These are phyloP conservation scores for Xyrauchen texanus DNA, from an alignment of 2,113 vertebrate species.

Conservation along the genomic window DNA sequence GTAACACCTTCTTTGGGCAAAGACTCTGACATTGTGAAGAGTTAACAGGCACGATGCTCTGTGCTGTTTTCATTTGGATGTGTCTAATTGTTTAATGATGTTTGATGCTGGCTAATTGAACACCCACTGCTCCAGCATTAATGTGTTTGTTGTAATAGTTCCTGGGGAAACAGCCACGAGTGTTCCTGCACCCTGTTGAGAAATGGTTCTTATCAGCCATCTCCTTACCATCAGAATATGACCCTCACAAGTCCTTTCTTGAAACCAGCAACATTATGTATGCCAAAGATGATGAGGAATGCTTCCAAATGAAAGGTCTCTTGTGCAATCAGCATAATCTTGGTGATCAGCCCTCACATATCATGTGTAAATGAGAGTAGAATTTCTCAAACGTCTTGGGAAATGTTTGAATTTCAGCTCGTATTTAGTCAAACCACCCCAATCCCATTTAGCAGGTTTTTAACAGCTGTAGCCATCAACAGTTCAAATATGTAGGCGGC, in stretches of 20 bases:
- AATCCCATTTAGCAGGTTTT: background rate
- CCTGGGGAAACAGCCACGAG: conserved; percentile 43
- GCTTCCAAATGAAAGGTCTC: conserved; percentile 21
- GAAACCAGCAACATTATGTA: conserved; percentile 36
- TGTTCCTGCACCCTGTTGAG: conserved; percentile 46
- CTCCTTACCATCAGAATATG: conserved; percentile 26
- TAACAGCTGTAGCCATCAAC: conserved; percentile 36
- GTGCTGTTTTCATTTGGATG: conserved; percentile 43
- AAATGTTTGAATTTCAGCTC: conserved; percentile 16
- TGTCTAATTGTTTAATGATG: conserved; percentile 52
- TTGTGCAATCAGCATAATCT: conserved; percentile 31
- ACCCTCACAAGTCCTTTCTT: conserved; percentile 44
- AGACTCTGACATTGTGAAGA: conserved; percentile 18
- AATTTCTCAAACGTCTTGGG: conserved; percentile 22
- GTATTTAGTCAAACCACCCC: conserved; percentile 33
- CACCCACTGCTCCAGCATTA: conserved; percentile 43
- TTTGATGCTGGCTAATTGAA: conserved; percentile 51
- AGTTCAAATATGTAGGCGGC: conserved; percentile 23
- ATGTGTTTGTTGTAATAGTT: conserved; percentile 52
- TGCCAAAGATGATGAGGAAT: conserved; percentile 33
- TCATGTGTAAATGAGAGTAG: conserved; percentile 8
- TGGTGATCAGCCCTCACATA: conserved; percentile 14
- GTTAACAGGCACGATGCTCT: conserved; percentile 22
- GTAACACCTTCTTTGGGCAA: background rate
- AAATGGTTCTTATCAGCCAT: conserved; percentile 51